Conservation (phyloP, 2,113 vertebrate genomes). For the Callionymus lyra region DNA sequence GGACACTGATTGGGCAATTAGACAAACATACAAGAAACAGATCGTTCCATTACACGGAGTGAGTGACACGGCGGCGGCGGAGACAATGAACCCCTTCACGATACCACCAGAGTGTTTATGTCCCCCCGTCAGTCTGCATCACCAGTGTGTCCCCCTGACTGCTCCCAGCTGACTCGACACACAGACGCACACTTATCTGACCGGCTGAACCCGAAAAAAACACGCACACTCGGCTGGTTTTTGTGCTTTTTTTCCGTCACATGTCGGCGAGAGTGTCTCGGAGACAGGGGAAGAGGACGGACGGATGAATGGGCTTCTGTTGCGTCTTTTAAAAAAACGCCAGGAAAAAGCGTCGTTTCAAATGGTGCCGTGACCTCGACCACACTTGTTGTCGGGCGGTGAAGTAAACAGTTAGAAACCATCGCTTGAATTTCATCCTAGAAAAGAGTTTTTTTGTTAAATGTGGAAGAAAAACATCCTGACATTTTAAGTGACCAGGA, state of each 20-base stretch:
- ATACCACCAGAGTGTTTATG: slow-evolving; percentile 51
- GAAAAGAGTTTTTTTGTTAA: no score
- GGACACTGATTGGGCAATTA: slow-evolving; percentile 51
- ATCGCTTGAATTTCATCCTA: no score
- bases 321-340: slow-evolving; percentile 8
- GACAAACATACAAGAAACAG: slow-evolving; percentile 47
- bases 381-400: no score
- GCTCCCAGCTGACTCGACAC: slow-evolving; percentile 43
- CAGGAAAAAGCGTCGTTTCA: no score
- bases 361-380: no score
- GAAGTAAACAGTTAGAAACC: slow-evolving; percentile 61
- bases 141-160: slow-evolving; percentile 55
- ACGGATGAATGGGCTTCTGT: slow-evolving; percentile 62
- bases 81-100: slow-evolving; percentile 62
- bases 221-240: slow-evolving; percentile 21
- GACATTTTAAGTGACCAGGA: no score
- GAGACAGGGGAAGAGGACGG: slow-evolving; percentile 15
- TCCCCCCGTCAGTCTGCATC: slow-evolving; percentile 58
- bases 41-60: slow-evolving; percentile 45
- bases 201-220: slow-evolving; percentile 39
- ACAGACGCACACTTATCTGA: slow-evolving; percentile 12
- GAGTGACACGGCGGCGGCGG: slow-evolving; percentile 30
- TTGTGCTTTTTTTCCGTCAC: slow-evolving; percentile 52
- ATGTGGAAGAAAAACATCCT: no score
- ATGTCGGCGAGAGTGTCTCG: slow-evolving; percentile 32